Percentiles rank a stretch among this genome's conserved stretches.
Conservation (phyloP, 2,888 invertebrate genomes). For the Epirrhoe tristata region DNA sequence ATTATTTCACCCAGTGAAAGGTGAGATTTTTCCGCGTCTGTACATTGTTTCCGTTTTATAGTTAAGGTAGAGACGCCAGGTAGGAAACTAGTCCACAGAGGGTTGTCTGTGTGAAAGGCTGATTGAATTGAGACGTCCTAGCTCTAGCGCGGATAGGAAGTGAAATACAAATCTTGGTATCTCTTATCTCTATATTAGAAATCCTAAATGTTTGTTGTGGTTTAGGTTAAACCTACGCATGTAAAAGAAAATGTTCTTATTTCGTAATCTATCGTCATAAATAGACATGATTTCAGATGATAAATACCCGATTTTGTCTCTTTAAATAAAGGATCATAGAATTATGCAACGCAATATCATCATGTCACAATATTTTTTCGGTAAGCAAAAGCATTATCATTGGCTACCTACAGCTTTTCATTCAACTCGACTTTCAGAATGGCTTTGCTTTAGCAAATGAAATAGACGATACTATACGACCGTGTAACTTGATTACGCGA, state of each 20-base stretch:
- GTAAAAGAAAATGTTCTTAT: too few relatives aligned
- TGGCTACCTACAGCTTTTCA: background rate
- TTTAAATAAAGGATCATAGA: too few relatives aligned
- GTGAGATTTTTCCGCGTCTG: conserved; percentile 15
- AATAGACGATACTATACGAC: background rate
- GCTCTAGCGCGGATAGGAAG: too few relatives aligned
- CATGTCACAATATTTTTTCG: too few relatives aligned
- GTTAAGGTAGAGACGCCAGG: conserved; percentile 23
- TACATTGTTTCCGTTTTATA: conserved; percentile 26
- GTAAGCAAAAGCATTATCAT: background rate
- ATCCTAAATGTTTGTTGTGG: background rate
- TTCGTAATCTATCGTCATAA: too few relatives aligned
- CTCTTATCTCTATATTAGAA: too few relatives aligned
- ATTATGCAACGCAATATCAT: too few relatives aligned
- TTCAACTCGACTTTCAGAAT: background rate
- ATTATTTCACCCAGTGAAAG: background rate
- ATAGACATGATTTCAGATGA: too few relatives aligned
- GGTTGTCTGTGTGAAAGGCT: conserved; percentile 33
- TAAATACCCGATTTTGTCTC: too few relatives aligned
- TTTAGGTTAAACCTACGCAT: too few relatives aligned
- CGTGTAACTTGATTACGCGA: conserved; percentile 18
- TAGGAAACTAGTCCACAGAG: conserved; percentile 34
- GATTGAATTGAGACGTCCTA: conserved; percentile 35
- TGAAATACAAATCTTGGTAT: background rate
- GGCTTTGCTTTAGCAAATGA: background rate